Evolutionary conservation across 2,888 invertebrate genomes (phyloP), one percentile per base, ranked within the genome.

Genomic region (Amphipyra berbera): DNA sequence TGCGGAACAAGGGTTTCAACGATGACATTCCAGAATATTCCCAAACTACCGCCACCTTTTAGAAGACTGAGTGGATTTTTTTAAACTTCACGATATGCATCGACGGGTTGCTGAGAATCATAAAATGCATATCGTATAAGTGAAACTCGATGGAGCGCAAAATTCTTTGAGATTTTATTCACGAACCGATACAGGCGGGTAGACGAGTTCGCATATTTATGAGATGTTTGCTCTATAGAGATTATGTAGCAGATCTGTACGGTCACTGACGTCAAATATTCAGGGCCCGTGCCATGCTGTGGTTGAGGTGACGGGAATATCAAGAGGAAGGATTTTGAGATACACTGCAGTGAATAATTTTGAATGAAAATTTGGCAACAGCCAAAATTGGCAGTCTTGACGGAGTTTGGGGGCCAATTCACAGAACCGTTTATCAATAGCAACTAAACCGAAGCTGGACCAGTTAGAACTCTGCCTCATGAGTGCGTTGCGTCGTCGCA

Each of bases 111-210:
- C 47, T 47, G 49, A 57, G 52, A 61, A 68, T 80, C 80, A 82
- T 82, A 83, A 83, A 88, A 83, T 88, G 87, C 88, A 86, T 81
- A 80, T 78, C 78, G 80, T 78, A 81, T 81, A 87, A 88, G 86
- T 87, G 87, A 88, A 87, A 87, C 76, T 79, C 79, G 71, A 86
- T 86, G 83, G 76, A 78, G 82, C 85, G 85, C 79, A 76, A 87
- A 82, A 86, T 73, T 75, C 84, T 83, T 82, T 85, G 82, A 83
- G 82, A 86, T 85, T 86, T 83, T 86, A 82, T 84, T 78, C 84
- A 81, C 68, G 70, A 79, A 71, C 65, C 67, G 63, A 70, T 72
- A 73, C 63, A 72, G 61, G 67, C 52, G 55, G 63, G 62, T 58
- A 71, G 68, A 67, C 60, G 63, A 73, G 63, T 75, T 74, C 75